A percentile compares a stretch with the other conserved stretches of the same genome.
These are phyloP conservation scores for Pheosia gnoma DNA, from an alignment of 2,888 invertebrate species.

Conservation along the genomic window DNA sequence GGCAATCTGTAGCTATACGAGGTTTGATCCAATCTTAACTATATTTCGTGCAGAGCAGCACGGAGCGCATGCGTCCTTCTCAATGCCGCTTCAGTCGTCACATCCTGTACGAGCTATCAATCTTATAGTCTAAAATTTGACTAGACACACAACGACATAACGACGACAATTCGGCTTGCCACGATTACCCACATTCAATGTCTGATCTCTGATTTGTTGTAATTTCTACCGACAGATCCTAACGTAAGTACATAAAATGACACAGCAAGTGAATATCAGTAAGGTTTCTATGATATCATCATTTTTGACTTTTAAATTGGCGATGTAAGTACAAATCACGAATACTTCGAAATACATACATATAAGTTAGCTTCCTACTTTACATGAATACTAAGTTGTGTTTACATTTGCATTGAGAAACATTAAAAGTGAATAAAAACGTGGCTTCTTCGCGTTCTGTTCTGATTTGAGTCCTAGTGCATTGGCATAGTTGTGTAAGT, in stretches of 20 bases:
- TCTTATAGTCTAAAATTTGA: constrained; percentile 19
- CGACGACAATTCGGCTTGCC: constrained; percentile 11
- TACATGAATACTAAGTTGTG: constrained; percentile 46
- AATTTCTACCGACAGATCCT: constrained; percentile 17
- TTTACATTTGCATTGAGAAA: constrained; percentile 29
- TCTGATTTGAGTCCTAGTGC: constrained; percentile 9
- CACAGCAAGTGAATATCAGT: constrained; percentile 22
- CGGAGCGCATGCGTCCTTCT: constrained; percentile 10
- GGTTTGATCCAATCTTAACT: too few species aligned
- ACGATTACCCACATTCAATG: constrained; percentile 10
- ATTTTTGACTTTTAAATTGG: constrained; percentile 47
- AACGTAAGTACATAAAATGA: background rate
- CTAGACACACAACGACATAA: constrained; percentile 9
- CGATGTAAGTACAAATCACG: constrained; percentile 34
- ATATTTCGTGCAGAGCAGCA: background rate
- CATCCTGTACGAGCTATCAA: constrained; percentile 23
- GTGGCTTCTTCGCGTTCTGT: constrained; percentile 9
- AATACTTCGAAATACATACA: constrained; percentile 29
- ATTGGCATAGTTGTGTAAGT: constrained; percentile 22
- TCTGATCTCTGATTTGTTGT: constrained; percentile 19
- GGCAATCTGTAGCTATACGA: too few species aligned
- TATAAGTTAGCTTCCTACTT: constrained; percentile 42
- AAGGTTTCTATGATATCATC: constrained; percentile 47
- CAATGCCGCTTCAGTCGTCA: constrained; percentile 17
- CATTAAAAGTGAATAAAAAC: constrained; percentile 1